Conservation (phyloP, 1,140 invertebrate genomes). For the Drosophila carrolli region DNA sequence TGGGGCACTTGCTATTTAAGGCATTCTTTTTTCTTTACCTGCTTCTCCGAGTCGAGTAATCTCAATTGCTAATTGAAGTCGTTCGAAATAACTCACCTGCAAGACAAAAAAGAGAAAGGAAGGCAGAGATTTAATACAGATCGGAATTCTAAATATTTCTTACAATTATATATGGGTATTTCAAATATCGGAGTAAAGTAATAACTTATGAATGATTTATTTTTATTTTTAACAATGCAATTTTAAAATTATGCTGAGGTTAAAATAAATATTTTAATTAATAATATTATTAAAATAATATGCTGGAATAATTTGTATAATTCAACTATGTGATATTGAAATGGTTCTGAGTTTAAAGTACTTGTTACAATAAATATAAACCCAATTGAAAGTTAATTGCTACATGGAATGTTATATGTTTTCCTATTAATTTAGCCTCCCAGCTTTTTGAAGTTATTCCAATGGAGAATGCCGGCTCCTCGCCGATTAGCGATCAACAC, state of each 20-base stretch:
- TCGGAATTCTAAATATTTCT: conserved; percentile 5
- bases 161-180: not conserved
- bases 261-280: too few species aligned
- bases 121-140: conserved; percentile 10
- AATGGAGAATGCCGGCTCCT: not conserved
- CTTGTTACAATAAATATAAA: too few species aligned
- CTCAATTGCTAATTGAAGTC: conserved; percentile 55
- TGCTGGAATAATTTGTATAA: too few species aligned
- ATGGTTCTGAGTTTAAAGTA: too few species aligned
- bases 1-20: conserved; percentile 61
- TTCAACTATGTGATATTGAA: too few species aligned
- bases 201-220: too few species aligned
- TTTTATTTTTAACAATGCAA: too few species aligned
- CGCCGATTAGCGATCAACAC: conserved; percentile 26
- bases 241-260: too few species aligned
- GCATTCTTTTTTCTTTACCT: conserved; percentile 50
- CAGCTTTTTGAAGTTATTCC: not conserved
- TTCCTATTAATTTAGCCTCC: not conserved
- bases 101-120: conserved; percentile 43
- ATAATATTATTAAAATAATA: too few species aligned
- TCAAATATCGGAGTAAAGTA: not conserved
- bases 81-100: conserved; percentile 61
- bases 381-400: too few species aligned
- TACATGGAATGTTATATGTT: too few species aligned
- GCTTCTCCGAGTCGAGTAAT: conserved; percentile 36